Conservation (phyloP, 2,113 vertebrate species). For the Odocoileus virginianus region DNA sequence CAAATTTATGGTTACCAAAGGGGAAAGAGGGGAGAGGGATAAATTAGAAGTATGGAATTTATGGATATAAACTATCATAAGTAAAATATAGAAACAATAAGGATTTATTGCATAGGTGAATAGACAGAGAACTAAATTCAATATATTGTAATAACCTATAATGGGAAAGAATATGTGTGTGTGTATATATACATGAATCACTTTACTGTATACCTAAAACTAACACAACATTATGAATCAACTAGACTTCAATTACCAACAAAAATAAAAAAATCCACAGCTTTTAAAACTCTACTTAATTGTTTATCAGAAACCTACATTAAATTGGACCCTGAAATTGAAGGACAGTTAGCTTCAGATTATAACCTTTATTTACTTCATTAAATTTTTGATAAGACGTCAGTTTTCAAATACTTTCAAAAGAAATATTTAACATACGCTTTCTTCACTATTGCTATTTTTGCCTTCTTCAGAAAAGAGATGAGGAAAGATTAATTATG, state of each 20-base stretch:
- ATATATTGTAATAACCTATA: background rate
- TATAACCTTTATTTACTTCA: background rate
- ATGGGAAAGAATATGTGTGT: background rate
- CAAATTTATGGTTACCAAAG: background rate
- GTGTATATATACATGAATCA: background rate
- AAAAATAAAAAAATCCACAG: background rate
- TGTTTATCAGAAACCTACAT: background rate
- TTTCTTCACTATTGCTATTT: background rate
- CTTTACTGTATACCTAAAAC: background rate
- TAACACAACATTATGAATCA: background rate
- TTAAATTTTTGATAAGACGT: background rate
- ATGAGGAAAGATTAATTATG: background rate
- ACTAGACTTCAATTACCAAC: background rate
- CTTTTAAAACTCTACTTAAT: background rate
- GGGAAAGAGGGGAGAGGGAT: background rate
- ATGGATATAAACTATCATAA: background rate
- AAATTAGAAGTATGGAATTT: background rate
- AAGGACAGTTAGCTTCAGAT: background rate
- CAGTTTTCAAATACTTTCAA: background rate
- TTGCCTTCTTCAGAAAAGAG: background rate
- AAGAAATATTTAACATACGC: background rate
- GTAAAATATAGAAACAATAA: background rate
- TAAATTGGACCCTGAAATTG: background rate
- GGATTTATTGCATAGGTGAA: background rate
- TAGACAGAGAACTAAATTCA: background rate